Percentiles rank a stretch among this genome's conserved stretches.
Conservation (phyloP, 2,113 vertebrate genomes). For the Neomonachus schauinslandi region DNA sequence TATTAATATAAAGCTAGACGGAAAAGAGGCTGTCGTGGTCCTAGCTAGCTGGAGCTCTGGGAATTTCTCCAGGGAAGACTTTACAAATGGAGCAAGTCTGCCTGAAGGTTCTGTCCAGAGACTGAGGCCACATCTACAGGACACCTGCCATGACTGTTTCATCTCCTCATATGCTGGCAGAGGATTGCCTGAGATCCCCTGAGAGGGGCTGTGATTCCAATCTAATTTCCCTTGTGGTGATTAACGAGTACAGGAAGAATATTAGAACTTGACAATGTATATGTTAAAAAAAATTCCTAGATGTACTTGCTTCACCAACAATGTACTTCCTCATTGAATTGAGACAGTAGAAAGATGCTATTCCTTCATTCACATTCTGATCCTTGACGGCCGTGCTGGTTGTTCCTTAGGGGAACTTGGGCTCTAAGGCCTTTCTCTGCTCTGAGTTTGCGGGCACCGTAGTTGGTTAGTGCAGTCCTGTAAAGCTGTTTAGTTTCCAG, state of each 20-base stretch:
- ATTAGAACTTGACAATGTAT: neutral
- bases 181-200: neutral
- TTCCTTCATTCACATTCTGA: neutral
- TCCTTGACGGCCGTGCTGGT: neutral
- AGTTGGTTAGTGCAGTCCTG: neutral
- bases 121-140: neutral
- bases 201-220: neutral
- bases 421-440: neutral
- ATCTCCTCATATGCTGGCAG: neutral
- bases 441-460: neutral
- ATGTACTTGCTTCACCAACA: neutral
- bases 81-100: neutral
- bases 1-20: neutral
- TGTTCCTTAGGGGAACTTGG: neutral
- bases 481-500: neutral
- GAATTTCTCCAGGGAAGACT: neutral
- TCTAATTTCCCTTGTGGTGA: neutral
- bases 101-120: neutral
- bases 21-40: neutral
- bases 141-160: neutral
- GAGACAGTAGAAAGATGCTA: neutral
- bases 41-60: neutral
- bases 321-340: neutral
- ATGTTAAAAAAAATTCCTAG: neutral
- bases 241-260: slow-evolving; percentile 8